Evolutionary conservation across 2,888 invertebrate genomes (phyloP), one percentile per base, ranked within the genome.

Genomic region (Eristalis intricaria): DNA sequence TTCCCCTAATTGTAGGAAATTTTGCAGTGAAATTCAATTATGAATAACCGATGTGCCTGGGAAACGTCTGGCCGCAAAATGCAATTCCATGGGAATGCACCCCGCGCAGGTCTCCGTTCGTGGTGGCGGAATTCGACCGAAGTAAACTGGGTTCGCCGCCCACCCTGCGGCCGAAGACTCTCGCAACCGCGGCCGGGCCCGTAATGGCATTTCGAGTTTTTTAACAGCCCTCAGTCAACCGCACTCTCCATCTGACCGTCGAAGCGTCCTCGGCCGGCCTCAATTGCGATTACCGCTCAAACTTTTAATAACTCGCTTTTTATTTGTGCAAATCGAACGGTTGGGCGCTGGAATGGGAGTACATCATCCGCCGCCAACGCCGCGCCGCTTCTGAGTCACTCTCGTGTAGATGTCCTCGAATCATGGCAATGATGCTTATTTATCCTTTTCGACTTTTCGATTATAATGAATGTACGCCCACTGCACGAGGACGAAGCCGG

Each of bases 21-120:
- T 78, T 79, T 66, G 32, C 79, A 60, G 40, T 64, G 64, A 82
- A 82, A 75, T 70, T 76, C 75, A 82, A 75, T 82, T 82, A 82
- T 76, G 65, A 75, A 70, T 64, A 60, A 32, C 64, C 69, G 19
- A 8, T 64, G 40, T 13, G 50, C 63, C 68, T 29, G 43, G 40
- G 8, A 50, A 40, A 56, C 40, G 64, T 60, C 65, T 76, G 69
- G 23, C 81, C 81, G 26, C 75, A 76, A 50, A 80, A 80, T 73
- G 80, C 66, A 61, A 74, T 65, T 65, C 63, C 38, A 61, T 58
- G 29, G 38, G 50, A 66, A 74, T 75, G 65, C 10, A 66, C 35
- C 58, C 40, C 40, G 50, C 19, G 50, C 50, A n/a, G 50, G 50
- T 50, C 50, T 4, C 50, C 50, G 19, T 50, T 19, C 19, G 50